Evolutionary conservation across 1,140 invertebrate genomes (phyloP).

Genomic region (Parapsyche elsis): DNA sequence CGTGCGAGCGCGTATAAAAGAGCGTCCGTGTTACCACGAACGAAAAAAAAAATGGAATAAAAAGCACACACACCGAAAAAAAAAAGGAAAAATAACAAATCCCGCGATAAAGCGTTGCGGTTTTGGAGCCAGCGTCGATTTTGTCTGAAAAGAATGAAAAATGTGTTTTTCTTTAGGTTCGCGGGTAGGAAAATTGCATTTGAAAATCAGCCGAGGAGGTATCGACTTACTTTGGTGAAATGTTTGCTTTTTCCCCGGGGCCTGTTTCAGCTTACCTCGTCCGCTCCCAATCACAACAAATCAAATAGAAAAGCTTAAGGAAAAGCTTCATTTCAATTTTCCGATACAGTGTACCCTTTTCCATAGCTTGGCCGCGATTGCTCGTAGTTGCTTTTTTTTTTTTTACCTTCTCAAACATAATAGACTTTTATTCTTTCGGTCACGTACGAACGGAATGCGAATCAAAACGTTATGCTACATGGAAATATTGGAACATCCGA

Average conservation of each 20-base stretch:
- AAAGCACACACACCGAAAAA: neutral
- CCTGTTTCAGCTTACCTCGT: constrained; percentile 23
- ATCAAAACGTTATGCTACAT: too few species aligned
- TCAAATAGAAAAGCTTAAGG: constrained; percentile 46
- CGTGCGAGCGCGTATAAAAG: neutral
- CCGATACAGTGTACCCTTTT: constrained; percentile 7
- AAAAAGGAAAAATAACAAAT: constrained; percentile 16
- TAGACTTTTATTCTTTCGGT: too few species aligned
- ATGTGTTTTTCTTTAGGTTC: constrained; percentile 17
- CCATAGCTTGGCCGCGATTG: too few species aligned
- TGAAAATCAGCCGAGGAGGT: constrained; percentile 18
- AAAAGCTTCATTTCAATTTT: constrained; percentile 48
- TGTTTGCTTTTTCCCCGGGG: constrained; percentile 31
- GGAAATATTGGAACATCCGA: too few species aligned
- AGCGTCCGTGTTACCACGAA: neutral
- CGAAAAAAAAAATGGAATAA: neutral
- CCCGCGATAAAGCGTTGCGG: constrained; percentile 8
- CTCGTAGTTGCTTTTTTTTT: too few species aligned
- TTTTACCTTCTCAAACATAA: too few species aligned
- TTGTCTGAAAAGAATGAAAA: constrained; percentile 28
- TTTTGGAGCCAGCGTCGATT: constrained; percentile 15
- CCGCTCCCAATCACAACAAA: constrained; percentile 44
- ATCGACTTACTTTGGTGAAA: constrained; percentile 24
- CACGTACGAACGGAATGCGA: too few species aligned
- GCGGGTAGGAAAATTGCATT: constrained; percentile 19